These are phyloP conservation scores for Melanaphis sacchari DNA, from an alignment of 1,140 invertebrate species.

Conservation along the genomic window DNA sequence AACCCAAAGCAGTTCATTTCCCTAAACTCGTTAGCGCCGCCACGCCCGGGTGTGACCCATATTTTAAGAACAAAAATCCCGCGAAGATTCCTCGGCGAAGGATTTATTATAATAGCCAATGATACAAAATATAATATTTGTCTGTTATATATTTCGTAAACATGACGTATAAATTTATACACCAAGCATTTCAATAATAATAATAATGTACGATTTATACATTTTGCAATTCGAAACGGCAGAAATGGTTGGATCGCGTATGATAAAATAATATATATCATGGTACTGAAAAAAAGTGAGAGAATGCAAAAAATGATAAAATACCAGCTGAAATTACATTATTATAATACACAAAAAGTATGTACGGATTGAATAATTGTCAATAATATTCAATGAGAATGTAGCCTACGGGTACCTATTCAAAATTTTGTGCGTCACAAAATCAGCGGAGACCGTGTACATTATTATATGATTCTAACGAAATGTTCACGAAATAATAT, in stretches of 20 bases:
- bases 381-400: neutral
- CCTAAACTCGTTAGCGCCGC: neutral
- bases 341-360: neutral
- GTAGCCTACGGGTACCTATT: neutral
- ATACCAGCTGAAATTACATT: neutral
- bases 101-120: neutral
- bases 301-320: neutral
- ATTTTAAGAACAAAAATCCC: conserved; percentile 1
- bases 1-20: neutral
- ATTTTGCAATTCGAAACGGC: neutral
- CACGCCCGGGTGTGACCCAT: neutral
- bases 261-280: neutral
- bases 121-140: neutral
- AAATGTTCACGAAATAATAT: neutral
- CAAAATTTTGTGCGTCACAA: neutral
- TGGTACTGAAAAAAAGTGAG: neutral
- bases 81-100: neutral
- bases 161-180: neutral
- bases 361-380: neutral
- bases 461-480: neutral
- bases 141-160: neutral
- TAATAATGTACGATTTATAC: neutral
- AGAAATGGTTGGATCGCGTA: neutral
- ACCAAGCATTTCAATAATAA: neutral
- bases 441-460: neutral